Base-by-base conservation (phyloP, 2,113 vertebrate genomes). In the Drymodes brunneopygia region DNA sequence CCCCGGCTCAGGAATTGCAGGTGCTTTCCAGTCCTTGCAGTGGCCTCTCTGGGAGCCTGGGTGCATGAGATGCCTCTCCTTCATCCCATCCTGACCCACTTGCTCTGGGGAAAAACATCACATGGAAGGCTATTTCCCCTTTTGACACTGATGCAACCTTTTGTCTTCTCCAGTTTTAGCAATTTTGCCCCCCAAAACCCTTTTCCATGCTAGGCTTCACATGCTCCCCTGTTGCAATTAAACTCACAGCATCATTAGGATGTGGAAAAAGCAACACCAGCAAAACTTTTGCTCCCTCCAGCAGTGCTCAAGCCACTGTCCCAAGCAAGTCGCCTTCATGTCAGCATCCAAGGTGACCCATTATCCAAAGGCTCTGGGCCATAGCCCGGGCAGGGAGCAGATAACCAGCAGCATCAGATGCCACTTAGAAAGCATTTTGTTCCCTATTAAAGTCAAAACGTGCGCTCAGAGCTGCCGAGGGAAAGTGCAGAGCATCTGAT, bases 401-500 rank as follows among this genome's bases (percentile, higher is more conserved):
- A 90, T 53, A 96, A 81, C 79, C 60, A 71, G 60, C 20, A 64
- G 27, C 60, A 72, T 96, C 90, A 71, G 88, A 81, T 74, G 64
- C 82, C 88, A 42, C 85, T 95, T 61, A 78, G 75, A 67, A 90
- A 93, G 90, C 64, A 13, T 94, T 96, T 94, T 73, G 60, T 64
- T 92, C 56, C 20, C 1, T 3, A 81, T 95, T 84, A 95, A 90
- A 95, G 67, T 64, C 36, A 38, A 82, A 92, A 78, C 60, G 33
- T 6, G 60, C 1, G 1, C 60, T 81, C 48, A 70, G 64, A 92
- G 75, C 90, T 86, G n/a, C 42, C 13, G 72, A 94, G 53, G 72
- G 82, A 86, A 94, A 96, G 82, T 33, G 60, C 85, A 42, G 94
- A 90, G 75, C 92, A 42, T 92, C 88, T 93, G 95, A 94, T 83